Base-by-base conservation (phyloP, 2,797 vertebrate genomes). In the Borostomias antarcticus region DNA sequence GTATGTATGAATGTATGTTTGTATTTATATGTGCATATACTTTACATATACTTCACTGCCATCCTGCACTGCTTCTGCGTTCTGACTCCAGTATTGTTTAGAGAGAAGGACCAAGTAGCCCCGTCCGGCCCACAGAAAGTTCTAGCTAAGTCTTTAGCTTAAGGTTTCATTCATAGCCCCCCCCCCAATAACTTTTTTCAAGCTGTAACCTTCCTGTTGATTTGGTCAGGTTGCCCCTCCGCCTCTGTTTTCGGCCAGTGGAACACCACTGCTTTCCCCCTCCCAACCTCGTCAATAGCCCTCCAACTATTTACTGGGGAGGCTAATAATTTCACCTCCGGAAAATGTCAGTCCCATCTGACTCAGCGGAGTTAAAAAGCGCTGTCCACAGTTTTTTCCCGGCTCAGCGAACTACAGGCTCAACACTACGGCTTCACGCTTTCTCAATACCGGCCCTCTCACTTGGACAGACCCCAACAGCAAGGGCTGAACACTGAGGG, bases 21-120 rank as follows among this genome's bases (percentile, higher is more conserved):
- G 74, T 89, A 86, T 88, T 82, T 89, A 85, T 83, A 85, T 85
- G 80, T 84, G 78, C 74, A 84, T 83, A 82, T 83, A 78, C 80
- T 84, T 86, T 75, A 81, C 76, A 86, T 76, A 84, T 82, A 68
- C 53, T 74, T 76, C 69, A 71, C 50, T 53, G 60, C 33, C 53
- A 69, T 37, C 52, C 52, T 52, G 64, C 51, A 73, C 75, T 74
- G 74, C 33, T 68, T 81, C 74, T 70, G 69, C 78, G 64, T 72
- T 66, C 19, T 72, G 66, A 69, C 52, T 56, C 13, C 26, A 30
- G 52, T 30, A 19, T 78, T 80, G 79, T 85, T 88, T 85, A 85
- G 83, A 82, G 76, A 82, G 50, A 74, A 65, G 30, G 26, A 66
- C 50, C 30, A 72, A 56, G 45, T 25, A 45, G 62, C 35, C 68